Conservation (phyloP, 2,113 vertebrate genomes). For the Pavo muticus region DNA sequence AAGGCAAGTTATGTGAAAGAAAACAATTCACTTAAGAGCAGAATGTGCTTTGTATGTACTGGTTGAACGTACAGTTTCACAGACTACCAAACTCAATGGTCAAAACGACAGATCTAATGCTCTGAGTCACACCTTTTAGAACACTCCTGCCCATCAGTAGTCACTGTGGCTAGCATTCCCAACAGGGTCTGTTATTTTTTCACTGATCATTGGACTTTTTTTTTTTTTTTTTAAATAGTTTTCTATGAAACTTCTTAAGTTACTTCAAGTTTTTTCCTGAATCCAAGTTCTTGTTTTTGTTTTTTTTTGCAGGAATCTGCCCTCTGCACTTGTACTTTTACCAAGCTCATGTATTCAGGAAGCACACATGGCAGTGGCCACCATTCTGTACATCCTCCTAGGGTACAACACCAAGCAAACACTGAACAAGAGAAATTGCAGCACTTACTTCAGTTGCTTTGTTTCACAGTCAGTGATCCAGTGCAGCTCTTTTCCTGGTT, state of each 20-base stretch:
- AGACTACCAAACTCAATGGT: not conserved
- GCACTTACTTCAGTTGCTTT: not conserved
- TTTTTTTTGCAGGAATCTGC: not conserved
- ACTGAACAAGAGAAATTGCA: not conserved
- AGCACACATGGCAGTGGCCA: fast-evolving
- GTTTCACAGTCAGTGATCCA: not conserved
- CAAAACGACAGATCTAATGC: not conserved
- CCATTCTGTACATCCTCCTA: not conserved
- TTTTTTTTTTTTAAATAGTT: too few species aligned
- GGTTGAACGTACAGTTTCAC: not conserved
- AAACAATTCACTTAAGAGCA: not conserved
- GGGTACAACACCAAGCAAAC: not conserved
- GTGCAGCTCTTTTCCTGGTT: not conserved
- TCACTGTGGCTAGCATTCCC: not conserved
- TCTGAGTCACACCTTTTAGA: not conserved
- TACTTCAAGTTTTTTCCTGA: not conserved
- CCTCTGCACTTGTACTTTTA: too few species aligned
- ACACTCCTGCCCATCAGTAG: not conserved
- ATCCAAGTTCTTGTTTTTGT: fast-evolving
- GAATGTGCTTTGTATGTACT: not conserved
- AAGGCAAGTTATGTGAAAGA: not conserved
- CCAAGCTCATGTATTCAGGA: not conserved
- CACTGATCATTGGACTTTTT: not conserved
- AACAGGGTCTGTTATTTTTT: not conserved
- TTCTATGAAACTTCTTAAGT: not conserved